Evolutionary conservation across 1,140 invertebrate species (phyloP).

Genomic region (Bradynema listronoti): DNA sequence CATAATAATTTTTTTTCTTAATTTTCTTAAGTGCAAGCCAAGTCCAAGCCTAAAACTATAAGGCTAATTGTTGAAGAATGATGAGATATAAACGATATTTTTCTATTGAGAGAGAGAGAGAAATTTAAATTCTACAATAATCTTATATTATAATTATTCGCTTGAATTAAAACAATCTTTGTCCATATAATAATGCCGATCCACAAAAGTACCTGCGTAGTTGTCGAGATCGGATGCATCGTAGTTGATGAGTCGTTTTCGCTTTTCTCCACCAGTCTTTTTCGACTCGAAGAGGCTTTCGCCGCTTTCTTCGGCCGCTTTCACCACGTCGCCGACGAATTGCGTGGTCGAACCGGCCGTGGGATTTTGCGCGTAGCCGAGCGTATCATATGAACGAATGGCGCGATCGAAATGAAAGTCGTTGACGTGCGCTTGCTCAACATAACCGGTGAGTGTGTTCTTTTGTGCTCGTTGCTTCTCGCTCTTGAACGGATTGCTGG

Average conservation of each 20-base stretch:
- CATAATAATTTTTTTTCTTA: too few species aligned
- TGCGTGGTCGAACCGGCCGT: constrained; percentile 67
- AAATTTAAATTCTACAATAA: too few species aligned
- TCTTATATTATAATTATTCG: too few species aligned
- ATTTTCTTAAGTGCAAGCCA: too few species aligned
- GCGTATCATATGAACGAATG: constrained; percentile 73
- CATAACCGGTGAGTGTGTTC: constrained; percentile 87
- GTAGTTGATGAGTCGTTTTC: constrained; percentile 82
- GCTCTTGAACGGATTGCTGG: constrained; percentile 54
- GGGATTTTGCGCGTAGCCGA: constrained; percentile 88
- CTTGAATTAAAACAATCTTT: too few species aligned
- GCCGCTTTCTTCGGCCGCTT: constrained; percentile 37
- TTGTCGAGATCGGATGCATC: constrained; percentile 85
- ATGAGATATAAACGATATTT: too few species aligned
- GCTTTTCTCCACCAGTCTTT: constrained; percentile 65
- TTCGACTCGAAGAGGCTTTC: constrained; percentile 49
- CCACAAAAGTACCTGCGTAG: constrained; percentile 45
- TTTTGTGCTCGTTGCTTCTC: constrained; percentile 61
- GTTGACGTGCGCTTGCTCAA: constrained; percentile 87
- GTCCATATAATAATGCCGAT: constrained; percentile 9
- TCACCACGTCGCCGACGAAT: constrained; percentile 49
- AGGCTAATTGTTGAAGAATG: too few species aligned
- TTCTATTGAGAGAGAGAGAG: too few species aligned
- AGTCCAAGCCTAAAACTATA: too few species aligned
- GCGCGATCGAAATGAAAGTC: constrained; percentile 98